Evolutionary conservation across 1,140 invertebrate genomes (phyloP).

Genomic region (Anoplophora glabripennis): DNA sequence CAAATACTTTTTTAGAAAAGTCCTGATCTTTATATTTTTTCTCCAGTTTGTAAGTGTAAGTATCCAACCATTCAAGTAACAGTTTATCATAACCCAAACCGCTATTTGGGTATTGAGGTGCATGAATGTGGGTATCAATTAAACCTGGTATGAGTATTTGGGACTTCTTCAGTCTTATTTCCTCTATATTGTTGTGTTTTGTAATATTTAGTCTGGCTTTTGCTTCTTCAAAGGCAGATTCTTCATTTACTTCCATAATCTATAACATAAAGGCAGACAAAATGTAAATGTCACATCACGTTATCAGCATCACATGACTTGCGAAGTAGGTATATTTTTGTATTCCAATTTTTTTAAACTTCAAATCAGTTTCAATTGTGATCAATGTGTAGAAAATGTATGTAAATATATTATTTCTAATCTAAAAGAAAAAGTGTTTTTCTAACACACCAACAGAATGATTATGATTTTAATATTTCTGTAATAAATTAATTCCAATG

Average conservation of each 20-base stretch:
- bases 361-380: not conserved
- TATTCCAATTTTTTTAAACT: not conserved
- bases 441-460: too few relatives aligned
- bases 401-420: not conserved
- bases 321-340: not conserved
- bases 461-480: too few relatives aligned
- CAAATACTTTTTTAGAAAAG: constrained; percentile 72
- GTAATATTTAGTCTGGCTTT: constrained; percentile 22
- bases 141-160: constrained; percentile 86
- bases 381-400: not conserved
- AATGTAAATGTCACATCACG: too few relatives aligned
- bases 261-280: not conserved
- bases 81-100: constrained; percentile 77
- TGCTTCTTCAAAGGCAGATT: constrained; percentile 2
- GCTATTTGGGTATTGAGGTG: constrained; percentile 80
- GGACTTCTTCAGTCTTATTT: constrained; percentile 47
- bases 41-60: constrained; percentile 86
- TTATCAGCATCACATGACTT: too few relatives aligned
- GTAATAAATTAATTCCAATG: too few relatives aligned
- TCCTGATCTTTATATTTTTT: constrained; percentile 64
- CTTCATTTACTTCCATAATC: constrained; percentile 11
- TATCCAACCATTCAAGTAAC: constrained; percentile 79
- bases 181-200: constrained; percentile 15
- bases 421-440: too few relatives aligned
- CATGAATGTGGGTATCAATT: constrained; percentile 86